Percentiles rank a stretch among this genome's conserved stretches.
phyloP scores from a whole-genome alignment of 2,113 vertebrate species.

The Trogon surrucura region DNA sequence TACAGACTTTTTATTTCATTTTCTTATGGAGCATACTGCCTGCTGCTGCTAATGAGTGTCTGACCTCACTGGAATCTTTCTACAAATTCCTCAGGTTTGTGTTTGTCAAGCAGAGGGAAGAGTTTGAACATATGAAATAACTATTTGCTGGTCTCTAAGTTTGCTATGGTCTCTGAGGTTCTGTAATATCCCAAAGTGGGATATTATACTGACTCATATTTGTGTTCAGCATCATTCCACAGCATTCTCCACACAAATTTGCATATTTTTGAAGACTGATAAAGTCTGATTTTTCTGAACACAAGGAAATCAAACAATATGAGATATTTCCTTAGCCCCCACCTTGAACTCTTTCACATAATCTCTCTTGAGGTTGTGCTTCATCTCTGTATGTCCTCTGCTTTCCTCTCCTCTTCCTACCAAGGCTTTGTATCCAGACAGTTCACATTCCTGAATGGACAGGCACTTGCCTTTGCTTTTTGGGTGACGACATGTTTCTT shows the following conservation, averaged over 20 bases:
- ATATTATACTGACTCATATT: background rate
- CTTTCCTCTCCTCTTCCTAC: background rate
- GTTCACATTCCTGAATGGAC: background rate
- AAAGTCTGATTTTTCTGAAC: background rate
- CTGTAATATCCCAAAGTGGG: background rate
- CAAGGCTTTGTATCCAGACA: background rate
- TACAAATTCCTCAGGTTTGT: background rate
- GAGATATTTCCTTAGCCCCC: background rate
- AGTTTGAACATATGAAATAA: background rate
- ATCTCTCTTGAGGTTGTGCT: background rate
- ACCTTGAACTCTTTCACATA: background rate
- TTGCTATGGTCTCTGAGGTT: background rate
- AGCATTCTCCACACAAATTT: background rate
- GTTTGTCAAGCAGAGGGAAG: background rate
- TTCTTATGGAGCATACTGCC: background rate
- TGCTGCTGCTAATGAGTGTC: background rate
- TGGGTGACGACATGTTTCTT: constrained; percentile 3
- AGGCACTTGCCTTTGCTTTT: background rate
- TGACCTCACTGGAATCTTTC: background rate
- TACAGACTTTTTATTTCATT: background rate
- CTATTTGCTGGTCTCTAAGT: background rate
- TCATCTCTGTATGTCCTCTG: background rate
- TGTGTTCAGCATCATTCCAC: background rate
- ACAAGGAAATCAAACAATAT: background rate
- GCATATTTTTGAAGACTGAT: background rate